Conservation (phyloP, 2,888 invertebrate species). For the Pristionchus mayeri region DNA sequence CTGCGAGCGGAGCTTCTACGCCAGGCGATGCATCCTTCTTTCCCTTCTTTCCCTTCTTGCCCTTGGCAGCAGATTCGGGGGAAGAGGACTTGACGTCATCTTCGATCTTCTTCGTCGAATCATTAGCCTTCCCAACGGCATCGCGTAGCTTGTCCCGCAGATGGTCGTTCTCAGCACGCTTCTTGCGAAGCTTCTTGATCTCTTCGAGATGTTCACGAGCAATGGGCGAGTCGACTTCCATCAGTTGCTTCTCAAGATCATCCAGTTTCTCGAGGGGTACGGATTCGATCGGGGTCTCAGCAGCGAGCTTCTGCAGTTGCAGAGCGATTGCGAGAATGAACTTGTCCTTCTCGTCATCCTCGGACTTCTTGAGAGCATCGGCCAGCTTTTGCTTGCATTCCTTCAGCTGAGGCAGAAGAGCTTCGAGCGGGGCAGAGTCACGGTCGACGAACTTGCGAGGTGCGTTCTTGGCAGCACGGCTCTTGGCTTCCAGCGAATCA, state of each 20-base stretch:
- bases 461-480: conserved; percentile 40
- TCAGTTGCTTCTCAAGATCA: conserved; percentile 54
- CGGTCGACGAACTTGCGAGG: conserved; percentile 43
- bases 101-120: conserved; percentile 38
- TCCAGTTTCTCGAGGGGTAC: conserved; percentile 44
- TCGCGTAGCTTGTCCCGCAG: conserved; percentile 29
- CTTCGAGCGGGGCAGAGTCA: not conserved
- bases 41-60: conserved; percentile 49
- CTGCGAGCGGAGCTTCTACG: conserved; percentile 54
- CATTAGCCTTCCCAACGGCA: conserved; percentile 11
- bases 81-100: conserved; percentile 32
- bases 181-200: conserved; percentile 53
- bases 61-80: conserved; percentile 40
- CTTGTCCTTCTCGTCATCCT: conserved; percentile 46
- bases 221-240: conserved; percentile 52
- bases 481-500: conserved; percentile 36
- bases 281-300: conserved; percentile 5
- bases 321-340: conserved; percentile 43
- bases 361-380: conserved; percentile 34
- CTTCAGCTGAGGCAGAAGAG: not conserved
- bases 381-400: conserved; percentile 36
- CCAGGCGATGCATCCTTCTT: conserved; percentile 55
- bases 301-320: conserved; percentile 32
- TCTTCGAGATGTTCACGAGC: conserved; percentile 50
- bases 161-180: conserved; percentile 40